phyloP scores from a whole-genome alignment of 2,113 vertebrate species.

The Atherinomorus stipes region DNA sequence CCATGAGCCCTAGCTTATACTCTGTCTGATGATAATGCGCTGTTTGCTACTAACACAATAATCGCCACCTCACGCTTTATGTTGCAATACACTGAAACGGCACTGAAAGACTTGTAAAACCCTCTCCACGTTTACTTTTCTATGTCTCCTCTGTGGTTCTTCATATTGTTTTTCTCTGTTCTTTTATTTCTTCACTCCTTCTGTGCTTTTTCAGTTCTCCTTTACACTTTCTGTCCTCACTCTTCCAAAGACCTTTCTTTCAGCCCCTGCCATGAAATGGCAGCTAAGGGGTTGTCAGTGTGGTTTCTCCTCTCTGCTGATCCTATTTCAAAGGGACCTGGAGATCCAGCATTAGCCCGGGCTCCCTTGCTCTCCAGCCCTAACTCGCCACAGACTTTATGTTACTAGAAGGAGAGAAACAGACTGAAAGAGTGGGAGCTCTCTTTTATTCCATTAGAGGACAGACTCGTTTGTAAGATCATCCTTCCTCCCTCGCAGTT shows the following conservation, averaged over 20 bases:
- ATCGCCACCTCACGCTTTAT: slow-evolving; percentile 53
- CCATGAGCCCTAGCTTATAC: slow-evolving; percentile 48
- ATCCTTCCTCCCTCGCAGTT: slow-evolving; percentile 51
- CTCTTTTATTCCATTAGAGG: slow-evolving; percentile 75
- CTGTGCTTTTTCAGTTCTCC: slow-evolving; percentile 37
- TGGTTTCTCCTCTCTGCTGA: slow-evolving; percentile 78
- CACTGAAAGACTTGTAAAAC: slow-evolving; percentile 53
- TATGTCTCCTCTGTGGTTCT: slow-evolving; percentile 26
- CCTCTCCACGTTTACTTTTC: slow-evolving; percentile 41
- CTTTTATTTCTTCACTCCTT: slow-evolving; percentile 30
- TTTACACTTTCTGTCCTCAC: slow-evolving; percentile 29
- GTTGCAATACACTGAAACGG: slow-evolving; percentile 54
- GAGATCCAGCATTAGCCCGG: slow-evolving; percentile 77
- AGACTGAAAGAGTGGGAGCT: slow-evolving; percentile 53
- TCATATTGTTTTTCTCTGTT: slow-evolving; percentile 35
- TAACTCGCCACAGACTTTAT: slow-evolving; percentile 72
- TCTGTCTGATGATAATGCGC: slow-evolving; percentile 45
- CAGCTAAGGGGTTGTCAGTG: slow-evolving; percentile 79
- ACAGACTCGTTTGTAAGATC: slow-evolving; percentile 75
- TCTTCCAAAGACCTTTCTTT: slow-evolving; percentile 62
- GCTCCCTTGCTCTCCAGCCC: slow-evolving; percentile 69
- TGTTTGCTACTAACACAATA: slow-evolving; percentile 36
- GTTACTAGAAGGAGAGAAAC: slow-evolving; percentile 60
- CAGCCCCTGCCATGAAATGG: slow-evolving; percentile 77
- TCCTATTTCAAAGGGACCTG: slow-evolving; percentile 83